phyloP scores from a whole-genome alignment of 2,113 vertebrate species.

The Zosterops borbonicus region DNA sequence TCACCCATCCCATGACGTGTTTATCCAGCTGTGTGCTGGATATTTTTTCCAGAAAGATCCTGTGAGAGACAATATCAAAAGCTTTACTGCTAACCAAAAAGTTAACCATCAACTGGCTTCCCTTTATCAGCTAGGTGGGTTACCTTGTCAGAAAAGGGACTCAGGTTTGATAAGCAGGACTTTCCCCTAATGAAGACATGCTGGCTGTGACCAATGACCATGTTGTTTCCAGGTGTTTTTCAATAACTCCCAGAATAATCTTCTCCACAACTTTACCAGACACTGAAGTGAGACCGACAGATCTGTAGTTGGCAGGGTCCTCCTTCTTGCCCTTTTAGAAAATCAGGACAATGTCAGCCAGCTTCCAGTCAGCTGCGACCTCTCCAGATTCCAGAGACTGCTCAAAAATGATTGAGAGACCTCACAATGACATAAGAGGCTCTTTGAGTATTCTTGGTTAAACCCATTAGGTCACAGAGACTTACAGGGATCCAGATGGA shows the following conservation, averaged over 20 bases:
- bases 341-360: neutral
- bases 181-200: neutral
- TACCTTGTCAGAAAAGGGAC: neutral
- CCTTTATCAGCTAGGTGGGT: neutral
- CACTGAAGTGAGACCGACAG: neutral
- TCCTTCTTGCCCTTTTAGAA: neutral
- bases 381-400: neutral
- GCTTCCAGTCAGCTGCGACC: neutral
- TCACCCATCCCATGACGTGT: neutral
- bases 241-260: neutral
- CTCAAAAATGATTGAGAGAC: neutral
- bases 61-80: neutral
- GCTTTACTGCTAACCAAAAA: neutral
- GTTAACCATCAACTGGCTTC: neutral
- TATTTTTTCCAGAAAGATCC: neutral
- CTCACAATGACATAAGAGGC: neutral
- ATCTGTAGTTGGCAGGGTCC: neutral
- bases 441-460: neutral
- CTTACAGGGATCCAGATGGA: neutral
- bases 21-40: neutral
- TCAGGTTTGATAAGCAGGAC: neutral
- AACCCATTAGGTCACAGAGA: neutral
- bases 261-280: neutral
- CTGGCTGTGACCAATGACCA: neutral
- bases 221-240: neutral